Evolutionary conservation across 2,888 invertebrate species (phyloP), one percentile per base, ranked within the genome.

Genomic region (Ormyrus thymus): DNA sequence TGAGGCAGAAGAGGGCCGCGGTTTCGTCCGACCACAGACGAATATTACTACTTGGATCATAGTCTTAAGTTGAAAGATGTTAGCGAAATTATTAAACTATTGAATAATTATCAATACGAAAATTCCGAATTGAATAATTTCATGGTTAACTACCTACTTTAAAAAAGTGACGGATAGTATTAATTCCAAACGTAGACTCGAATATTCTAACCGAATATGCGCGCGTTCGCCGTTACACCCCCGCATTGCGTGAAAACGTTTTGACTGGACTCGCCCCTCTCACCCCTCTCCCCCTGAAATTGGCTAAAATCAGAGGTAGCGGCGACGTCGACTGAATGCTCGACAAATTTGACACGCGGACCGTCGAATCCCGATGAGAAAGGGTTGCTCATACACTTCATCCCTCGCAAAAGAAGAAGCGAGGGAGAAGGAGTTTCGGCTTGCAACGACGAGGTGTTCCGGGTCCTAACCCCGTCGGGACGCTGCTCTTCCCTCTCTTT

Each of bases 391-490:
- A 13, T 29, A 59, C 51, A 64, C 29, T 29, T 29, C 3, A 29
- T 29, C 29, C 29, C 29, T 29, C 29, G 58, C 43, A 68, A 66
- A 68, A 78, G 70, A 56, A 78, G 68, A 55, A 29, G 29, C 29
- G 62, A 50, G 65, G 29, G 48, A 9, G 9, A 29, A 29, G 29
- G 58, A 84, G 81, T 83, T 83, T 84, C 77, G 82, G 81, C 70
- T 83, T n/a, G 65, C 82, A 84, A 84, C 84, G 81, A 83, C 83
- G 83, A 84, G 84, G 84, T 85, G 85, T 86, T 87, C 85, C 84
- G 84, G 85, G 85, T 84, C 85, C 85, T 85, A 87, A 87, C 86
- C 85, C 85, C 85, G 85, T 84, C 81, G 86, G 87, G 86, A 85
- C 85, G 84, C 81, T 55, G 9, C 56, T 64, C 45, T n/a, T 43